Evolutionary conservation across 30 jellyfish, hydroid and myxozoan species (phyloP).

Genomic region (Aurelia sp.): DNA sequence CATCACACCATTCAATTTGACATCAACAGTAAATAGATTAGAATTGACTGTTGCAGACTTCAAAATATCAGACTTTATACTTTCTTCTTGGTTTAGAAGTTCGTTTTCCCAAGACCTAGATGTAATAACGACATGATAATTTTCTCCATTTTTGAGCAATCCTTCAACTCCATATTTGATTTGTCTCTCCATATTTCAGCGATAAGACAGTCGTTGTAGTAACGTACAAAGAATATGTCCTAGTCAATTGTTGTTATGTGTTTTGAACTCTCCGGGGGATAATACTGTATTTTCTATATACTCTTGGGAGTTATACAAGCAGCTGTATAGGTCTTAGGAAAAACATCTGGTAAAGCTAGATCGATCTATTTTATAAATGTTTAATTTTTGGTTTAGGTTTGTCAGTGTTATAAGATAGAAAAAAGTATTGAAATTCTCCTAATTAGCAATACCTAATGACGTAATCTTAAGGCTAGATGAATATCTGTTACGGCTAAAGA

Average conservation of each 20-base stretch:
- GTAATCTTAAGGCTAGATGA: no score
- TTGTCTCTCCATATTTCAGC: no score
- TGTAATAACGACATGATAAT: no score
- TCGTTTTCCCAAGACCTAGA: background rate
- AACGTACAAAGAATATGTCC: background rate
- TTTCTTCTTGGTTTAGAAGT: background rate
- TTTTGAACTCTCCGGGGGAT: background rate
- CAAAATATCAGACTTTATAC: background rate
- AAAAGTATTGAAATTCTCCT: no score
- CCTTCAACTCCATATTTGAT: no score
- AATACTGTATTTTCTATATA: background rate
- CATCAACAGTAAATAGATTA: background rate
- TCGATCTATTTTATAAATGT: slow-evolving; percentile 4
- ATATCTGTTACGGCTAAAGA: no score
- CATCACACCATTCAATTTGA: background rate
- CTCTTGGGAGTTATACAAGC: background rate
- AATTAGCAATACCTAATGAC: no score
- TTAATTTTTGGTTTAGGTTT: slow-evolving; percentile 1
- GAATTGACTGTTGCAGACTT: background rate
- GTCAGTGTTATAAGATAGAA: background rate
- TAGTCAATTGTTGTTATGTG: background rate
- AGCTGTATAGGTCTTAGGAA: slow-evolving; percentile 3
- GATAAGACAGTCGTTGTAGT: no score
- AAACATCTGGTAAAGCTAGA: slow-evolving; percentile 1
- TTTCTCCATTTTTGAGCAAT: no score